Base-by-base conservation (phyloP, 2,797 vertebrate species). In the Glyptemys insculpta region DNA sequence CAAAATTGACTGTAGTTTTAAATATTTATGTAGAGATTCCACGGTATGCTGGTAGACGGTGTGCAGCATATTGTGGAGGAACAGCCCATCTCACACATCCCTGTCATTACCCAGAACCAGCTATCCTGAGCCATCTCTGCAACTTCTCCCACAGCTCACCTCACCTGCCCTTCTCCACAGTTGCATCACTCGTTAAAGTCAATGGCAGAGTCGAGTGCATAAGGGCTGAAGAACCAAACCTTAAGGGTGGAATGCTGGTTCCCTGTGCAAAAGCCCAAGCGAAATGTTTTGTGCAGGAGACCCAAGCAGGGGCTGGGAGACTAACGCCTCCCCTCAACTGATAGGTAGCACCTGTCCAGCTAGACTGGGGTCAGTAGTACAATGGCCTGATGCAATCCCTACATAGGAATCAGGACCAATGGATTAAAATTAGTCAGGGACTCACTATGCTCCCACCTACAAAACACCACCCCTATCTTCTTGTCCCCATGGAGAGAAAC, bases 31-130 rank as follows among this genome's bases (percentile, higher is more conserved):
- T 21, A 68, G n/a, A 8, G 21, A 19, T 8, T 37, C 18, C 62
- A 19, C 5, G 3, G 34, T 29, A 7, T 0, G 6, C 59, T n/a
- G 74, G 25, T 93, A 93, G 90, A 93, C 84, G 82, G 79, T 44
- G 81, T 2, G 1, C 86, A 74, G 21, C 47, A 5, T 37, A 2
- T 78, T 84, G 34, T 82, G 4, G 15, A 57, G 89, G 50, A 85
- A 80, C 37, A 81, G n/a, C 8, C 8, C 56, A 9, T 65, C 16
- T 56, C 2, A 0, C 15, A 19, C 12, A 53, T 94, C 8, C 52
- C 12, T 19, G 23, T 93, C n/a, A 19, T 1, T 0, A 7, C 10
- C 12, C 44, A 29, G 1, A 5, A 3, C 34, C 49, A 10, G 23
- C 65, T 59, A 1, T 5, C 19, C 50, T 11, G 81, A 81, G 54